Base-by-base conservation (phyloP, 2,797 vertebrate species). In the Menidia menidia region DNA sequence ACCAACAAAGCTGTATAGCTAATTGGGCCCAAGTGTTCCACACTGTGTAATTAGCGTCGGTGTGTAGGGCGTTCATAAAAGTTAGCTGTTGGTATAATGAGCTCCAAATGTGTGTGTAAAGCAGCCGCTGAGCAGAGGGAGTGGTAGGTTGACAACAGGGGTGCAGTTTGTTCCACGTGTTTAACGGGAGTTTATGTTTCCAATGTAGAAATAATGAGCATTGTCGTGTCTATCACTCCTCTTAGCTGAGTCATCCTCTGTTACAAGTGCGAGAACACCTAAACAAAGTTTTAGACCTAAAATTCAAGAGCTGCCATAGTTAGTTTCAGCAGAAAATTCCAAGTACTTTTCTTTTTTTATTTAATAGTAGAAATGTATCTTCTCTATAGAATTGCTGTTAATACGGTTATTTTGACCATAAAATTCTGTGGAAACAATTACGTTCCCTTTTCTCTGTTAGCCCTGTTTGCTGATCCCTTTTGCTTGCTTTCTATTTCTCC, bases 1-100 rank as follows among this genome's bases (percentile, higher is more conserved):
- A 45, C 30, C 42, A 64, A 32, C 30, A 55, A 33, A 7, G 41
- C 12, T 14, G 33, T 30, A 25, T 53, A n/a, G 31, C 52, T 64
- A 64, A 55, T 64, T 55, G 33, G 41, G 53, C 16, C 63, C 42
- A 55, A 33, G 11, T 18, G 39, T 32, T 43, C 31, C 62, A 43
- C 16, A 8, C 31, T 32, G 39, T 9, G 18, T 57, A 66, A 56
- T 56, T 55, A 47, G 15, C 15, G 15, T 57, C 39, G 56, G 53
- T 56, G 45, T 39, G 31, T 39, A 16, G 31, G 31, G n/a, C 47
- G 53, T 41, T 42, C 18, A 57, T 18, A 48, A 25, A 25, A 39
- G 9, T 64, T 64, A 48, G 54, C 14, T 57, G 10, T 52, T 52
- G 25, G 48, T 48, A 3, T 52, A 15, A 41, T 32, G 25, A 39